Evolutionary conservation across 1,140 invertebrate species (phyloP), one percentile per base, ranked within the genome.

Genomic region (Rhopalosiphum maidis): DNA sequence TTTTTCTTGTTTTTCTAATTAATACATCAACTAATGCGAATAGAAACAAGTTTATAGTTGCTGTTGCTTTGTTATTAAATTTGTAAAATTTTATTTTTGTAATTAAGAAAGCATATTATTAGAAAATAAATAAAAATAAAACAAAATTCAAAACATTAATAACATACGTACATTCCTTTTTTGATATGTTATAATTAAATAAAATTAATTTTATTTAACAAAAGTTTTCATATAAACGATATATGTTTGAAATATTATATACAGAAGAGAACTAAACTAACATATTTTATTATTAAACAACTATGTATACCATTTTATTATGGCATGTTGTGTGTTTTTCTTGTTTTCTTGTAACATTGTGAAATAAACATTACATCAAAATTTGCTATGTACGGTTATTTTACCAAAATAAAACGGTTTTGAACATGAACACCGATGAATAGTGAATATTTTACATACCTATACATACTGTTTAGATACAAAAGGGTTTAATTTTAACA

Each of bases 321-420:
- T n/a, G n/a, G 30, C 60, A 77, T n/a, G 60, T 35, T n/a, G 60
- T 77, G 60, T 77, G 15, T 77, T 77, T 77, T n/a, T n/a, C n/a
- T 77, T 77, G 60, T 77, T 77, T 77, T 77, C 30, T 77, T 35
- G 15, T 77, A 77, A 77, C 60, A 3, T 68, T n/a, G 30, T 77
- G 60, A 77, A 77, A 77, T 77, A 77, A n/a, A 77, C 60, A n/a
- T 77, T 77, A n/a, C 60, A 18, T 77, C 60, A n/a, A 77, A 77
- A 77, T 77, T 18, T 77, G 1, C 11, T 68, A n/a, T 68, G 25
- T 60, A 60, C 25, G 60, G 60, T 77, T 77, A 77, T n/a, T 77
- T 35, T 77, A 77, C 60, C 11, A 77, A 77, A 77, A 77, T 77
- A 77, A 77, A n/a, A 35, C n/a, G n/a, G 60, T 77, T 77, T n/a